phyloP scores from a whole-genome alignment of 1,140 invertebrate species.

The Globodera rostochiensis region DNA sequence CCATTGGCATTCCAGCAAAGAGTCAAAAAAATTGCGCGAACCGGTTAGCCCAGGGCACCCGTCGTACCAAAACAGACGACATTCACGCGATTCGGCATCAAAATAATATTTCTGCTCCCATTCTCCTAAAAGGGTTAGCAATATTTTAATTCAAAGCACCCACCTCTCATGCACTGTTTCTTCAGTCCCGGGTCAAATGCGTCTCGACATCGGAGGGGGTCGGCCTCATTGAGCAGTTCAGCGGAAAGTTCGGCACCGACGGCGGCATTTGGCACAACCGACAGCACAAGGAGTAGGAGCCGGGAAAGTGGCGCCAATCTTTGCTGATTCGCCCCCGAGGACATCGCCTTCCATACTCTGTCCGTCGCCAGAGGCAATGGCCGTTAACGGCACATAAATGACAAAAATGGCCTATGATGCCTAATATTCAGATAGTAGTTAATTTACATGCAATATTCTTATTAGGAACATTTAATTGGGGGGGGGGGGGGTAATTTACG shows the following conservation, averaged over 20 bases:
- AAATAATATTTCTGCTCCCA: conserved; percentile 9
- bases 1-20: conserved; percentile 10
- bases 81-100: neutral
- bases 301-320: neutral
- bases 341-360: neutral
- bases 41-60: conserved; percentile 19
- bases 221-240: neutral
- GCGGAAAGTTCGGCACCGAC: neutral
- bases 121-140: neutral
- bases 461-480: too few relatives aligned
- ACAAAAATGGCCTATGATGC: neutral
- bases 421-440: too few relatives aligned
- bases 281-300: neutral
- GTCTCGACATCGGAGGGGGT: conserved; percentile 3
- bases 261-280: neutral
- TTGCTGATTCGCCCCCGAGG: neutral
- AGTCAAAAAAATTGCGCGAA: conserved; percentile 27
- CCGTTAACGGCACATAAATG: neutral
- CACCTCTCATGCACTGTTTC: conserved; percentile 25
- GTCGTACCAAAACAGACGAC: conserved; percentile 22
- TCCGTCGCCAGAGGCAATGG: neutral
- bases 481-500: too few relatives aligned
- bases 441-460: too few relatives aligned
- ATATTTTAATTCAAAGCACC: neutral
- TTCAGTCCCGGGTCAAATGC: conserved; percentile 13